A percentile compares a stretch with the other conserved stretches of the same genome.
Evolutionary conservation across 2,113 vertebrate genomes (phyloP).

Genomic region (Ailurus styani): DNA sequence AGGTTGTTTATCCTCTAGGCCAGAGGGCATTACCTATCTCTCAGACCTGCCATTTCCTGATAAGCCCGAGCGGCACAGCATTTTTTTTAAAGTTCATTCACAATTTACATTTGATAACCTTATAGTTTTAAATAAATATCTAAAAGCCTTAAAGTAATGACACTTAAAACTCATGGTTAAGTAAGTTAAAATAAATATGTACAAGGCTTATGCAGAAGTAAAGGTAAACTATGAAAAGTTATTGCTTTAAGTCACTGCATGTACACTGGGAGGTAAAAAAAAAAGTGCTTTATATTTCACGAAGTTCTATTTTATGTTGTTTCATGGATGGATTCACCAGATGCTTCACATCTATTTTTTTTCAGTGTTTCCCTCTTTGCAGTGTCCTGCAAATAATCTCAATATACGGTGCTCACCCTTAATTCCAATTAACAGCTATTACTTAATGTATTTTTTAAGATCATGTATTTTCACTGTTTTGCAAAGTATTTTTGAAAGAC

Average conservation of each 20-base stretch:
- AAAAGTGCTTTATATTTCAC: background rate
- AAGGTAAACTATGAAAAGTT: background rate
- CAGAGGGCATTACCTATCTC: constrained; percentile 5
- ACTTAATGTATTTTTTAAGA: background rate
- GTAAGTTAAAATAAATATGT: background rate
- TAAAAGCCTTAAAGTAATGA: background rate
- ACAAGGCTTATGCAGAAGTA: background rate
- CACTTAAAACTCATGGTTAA: background rate
- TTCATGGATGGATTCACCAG: background rate
- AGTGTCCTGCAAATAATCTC: background rate
- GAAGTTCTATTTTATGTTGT: background rate
- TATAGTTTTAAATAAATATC: constrained; percentile 1
- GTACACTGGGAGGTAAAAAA: background rate
- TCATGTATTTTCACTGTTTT: background rate
- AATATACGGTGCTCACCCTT: background rate
- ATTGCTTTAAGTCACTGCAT: background rate
- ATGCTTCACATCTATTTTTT: background rate
- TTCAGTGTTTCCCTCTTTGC: background rate
- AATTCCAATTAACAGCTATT: background rate
- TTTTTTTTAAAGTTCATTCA: background rate
- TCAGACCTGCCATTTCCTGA: constrained; percentile 21
- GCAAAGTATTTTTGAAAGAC: constrained; percentile 24
- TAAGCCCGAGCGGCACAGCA: background rate
- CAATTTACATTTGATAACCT: background rate
- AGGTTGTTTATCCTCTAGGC: background rate